Base-by-base conservation (phyloP, 1,140 invertebrate species). In the Drosophila pandora region DNA sequence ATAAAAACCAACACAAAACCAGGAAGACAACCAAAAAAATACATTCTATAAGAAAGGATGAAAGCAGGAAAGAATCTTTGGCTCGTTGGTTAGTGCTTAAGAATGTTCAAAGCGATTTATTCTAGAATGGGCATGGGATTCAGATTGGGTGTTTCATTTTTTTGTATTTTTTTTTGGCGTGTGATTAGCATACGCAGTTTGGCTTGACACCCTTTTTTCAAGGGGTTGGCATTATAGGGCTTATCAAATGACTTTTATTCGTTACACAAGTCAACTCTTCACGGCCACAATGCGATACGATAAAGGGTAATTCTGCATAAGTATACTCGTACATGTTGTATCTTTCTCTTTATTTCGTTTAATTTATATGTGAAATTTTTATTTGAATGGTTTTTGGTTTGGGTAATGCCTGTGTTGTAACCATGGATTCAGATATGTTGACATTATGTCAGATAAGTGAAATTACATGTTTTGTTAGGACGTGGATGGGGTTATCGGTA, bases 391-490 rank as follows among this genome's bases (percentile, higher is more conserved):
- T 41, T 43, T 58, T 50, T 56, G 67, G 57, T 58, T 54, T 54
- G 60, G 54, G 62, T 63, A 73, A 64, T 73, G 60, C 69, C 47
- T 59, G 48, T 57, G 58, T 70, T 63, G 76, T 67, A 57, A 59
- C 68, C 50, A 70, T 59, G 53, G 52, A 72, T 78, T 84, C 59
- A 47, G 53, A 84, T 80, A 62, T 73, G 69, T 54, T 75, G 80
- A 84, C 84, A 89, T 84, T 80, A 80, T 84, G 85, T 84, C 84
- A 89, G 85, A 89, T 80, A 90, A 89, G 84, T 89, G 80, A 75
- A 90, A 89, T 84, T 89, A 84, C 80, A 89, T 89, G 84, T 88
- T 82, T 74, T 69, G 61, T 37, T 53, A 59, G 2, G 3, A 37
- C 2, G 10, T 12, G 34, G 34, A n/a, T 17, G n/a, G 37, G 50